Conservation (phyloP, 2,113 vertebrate species). For the Heptranchias perlo region DNA sequence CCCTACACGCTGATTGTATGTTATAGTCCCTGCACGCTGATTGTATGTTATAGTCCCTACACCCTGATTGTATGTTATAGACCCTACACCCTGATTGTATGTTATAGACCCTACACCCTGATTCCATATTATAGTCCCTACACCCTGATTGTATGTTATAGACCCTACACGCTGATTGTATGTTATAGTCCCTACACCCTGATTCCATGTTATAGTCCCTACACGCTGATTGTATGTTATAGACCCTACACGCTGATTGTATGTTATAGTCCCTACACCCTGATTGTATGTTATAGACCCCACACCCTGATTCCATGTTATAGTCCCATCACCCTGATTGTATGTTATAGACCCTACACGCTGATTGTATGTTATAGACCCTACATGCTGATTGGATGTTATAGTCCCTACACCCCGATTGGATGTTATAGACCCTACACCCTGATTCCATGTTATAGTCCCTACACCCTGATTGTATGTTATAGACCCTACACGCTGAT, state of each 20-base stretch:
- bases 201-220: background rate
- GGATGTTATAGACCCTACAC: background rate
- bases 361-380: too few relatives aligned
- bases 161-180: background rate
- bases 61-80: background rate
- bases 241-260: too few relatives aligned
- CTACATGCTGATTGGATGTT: too few relatives aligned
- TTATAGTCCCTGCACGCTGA: background rate
- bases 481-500: background rate
- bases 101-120: background rate
- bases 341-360: background rate
- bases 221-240: background rate
- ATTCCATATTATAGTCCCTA: too few relatives aligned
- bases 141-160: too few relatives aligned
- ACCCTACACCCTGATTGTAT: background rate
- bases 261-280: background rate
- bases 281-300: background rate
- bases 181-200: too few relatives aligned
- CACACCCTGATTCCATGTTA: background rate
- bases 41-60: too few relatives aligned
- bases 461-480: too few relatives aligned
- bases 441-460: too few relatives aligned
- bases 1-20: too few relatives aligned
- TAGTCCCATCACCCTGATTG: too few relatives aligned
- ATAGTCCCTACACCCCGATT: background rate